Conservation (phyloP, 2,888 invertebrate species). For the Lampropteryx suffumata region DNA sequence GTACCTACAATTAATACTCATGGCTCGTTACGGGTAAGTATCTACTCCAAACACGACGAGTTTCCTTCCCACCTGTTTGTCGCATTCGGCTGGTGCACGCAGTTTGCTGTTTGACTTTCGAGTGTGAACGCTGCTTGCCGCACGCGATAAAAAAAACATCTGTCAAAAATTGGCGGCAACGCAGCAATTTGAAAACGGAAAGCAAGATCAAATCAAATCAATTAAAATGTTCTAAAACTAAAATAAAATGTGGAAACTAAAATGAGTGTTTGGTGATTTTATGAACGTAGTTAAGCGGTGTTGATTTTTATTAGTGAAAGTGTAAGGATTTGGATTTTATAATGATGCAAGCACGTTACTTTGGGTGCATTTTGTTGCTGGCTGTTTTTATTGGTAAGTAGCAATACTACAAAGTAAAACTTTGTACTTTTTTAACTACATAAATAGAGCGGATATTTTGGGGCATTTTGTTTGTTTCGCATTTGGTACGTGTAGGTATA, state of each 20-base stretch:
- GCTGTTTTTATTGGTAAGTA: slow-evolving; percentile 63
- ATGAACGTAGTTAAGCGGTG: slow-evolving; percentile 51
- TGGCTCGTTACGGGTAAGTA: background rate
- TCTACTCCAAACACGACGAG: slow-evolving; percentile 15
- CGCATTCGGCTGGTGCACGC: slow-evolving; percentile 56
- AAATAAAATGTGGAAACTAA: slow-evolving; percentile 25
- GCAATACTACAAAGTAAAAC: too few relatives aligned
- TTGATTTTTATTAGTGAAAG: slow-evolving; percentile 62
- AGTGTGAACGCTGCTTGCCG: slow-evolving; percentile 55
- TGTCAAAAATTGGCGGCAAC: slow-evolving; percentile 44
- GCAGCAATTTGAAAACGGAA: slow-evolving; percentile 34
- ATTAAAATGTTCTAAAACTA: background rate
- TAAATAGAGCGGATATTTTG: too few relatives aligned
- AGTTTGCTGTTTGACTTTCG: slow-evolving; percentile 76
- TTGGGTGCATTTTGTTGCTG: slow-evolving; percentile 59
- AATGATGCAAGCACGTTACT: slow-evolving; percentile 61
- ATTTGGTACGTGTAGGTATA: background rate
- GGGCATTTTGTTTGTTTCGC: too few relatives aligned
- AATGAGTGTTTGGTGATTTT: slow-evolving; percentile 39
- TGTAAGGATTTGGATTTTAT: slow-evolving; percentile 61
- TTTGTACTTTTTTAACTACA: too few relatives aligned
- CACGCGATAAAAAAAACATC: slow-evolving; percentile 44
- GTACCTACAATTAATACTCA: too few relatives aligned
- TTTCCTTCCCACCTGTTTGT: slow-evolving; percentile 59
- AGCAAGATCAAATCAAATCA: background rate